Evolutionary conservation across 2,797 vertebrate species (phyloP).

Genomic region (Propithecus perrieri): DNA sequence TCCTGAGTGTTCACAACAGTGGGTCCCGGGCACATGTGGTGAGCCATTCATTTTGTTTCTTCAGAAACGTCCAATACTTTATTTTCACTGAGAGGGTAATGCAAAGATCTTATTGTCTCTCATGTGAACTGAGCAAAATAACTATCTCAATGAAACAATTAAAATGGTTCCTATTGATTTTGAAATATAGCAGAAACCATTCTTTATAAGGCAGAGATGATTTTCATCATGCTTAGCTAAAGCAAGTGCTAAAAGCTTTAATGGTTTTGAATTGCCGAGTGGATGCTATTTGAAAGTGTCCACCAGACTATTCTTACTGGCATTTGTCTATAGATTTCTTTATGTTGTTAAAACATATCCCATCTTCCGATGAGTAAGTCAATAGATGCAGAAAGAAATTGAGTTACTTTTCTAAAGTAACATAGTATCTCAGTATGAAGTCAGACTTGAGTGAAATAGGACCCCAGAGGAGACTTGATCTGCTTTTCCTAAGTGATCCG

Average conservation of each 20-base stretch:
- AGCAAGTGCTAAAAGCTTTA: not conserved
- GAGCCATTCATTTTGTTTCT: not conserved
- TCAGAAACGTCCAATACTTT: not conserved
- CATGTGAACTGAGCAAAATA: not conserved
- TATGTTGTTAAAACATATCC: not conserved
- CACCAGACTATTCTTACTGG: not conserved
- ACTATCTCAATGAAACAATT: not conserved
- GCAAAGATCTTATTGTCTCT: not conserved
- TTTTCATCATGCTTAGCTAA: not conserved
- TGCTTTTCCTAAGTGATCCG: not conserved
- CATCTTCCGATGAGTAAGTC: not conserved
- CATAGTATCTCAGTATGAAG: not conserved
- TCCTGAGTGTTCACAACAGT: too few species aligned
- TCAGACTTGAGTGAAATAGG: not conserved
- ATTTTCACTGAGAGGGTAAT: not conserved
- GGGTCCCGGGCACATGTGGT: not conserved
- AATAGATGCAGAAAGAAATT: not conserved
- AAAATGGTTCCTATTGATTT: not conserved
- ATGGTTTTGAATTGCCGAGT: not conserved
- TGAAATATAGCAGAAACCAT: not conserved
- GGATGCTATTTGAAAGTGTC: not conserved
- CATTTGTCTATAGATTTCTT: not conserved
- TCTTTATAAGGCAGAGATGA: not conserved
- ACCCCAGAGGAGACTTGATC: not conserved
- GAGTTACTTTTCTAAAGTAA: not conserved